Evolutionary conservation across 2,888 invertebrate genomes (phyloP).

Genomic region (Lycocerus yunnanus): DNA sequence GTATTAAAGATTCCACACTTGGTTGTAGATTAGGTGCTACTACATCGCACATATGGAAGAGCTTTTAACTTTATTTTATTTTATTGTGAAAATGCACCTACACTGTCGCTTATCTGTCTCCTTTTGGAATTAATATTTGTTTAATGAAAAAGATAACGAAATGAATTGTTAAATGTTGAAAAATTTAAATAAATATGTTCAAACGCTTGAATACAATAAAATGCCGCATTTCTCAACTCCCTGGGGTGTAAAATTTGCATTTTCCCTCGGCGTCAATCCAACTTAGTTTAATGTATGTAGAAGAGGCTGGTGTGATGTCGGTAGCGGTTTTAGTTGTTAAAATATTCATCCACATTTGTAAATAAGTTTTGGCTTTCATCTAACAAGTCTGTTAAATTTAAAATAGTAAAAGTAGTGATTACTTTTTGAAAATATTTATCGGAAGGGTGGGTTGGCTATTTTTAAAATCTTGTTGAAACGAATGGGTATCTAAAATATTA

Average conservation of each 20-base stretch:
- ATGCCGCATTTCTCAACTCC: constrained; percentile 26
- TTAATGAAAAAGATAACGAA: not conserved
- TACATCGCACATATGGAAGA: not conserved
- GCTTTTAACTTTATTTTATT: not conserved
- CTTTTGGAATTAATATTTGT: not conserved
- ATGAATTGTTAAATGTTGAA: constrained; percentile 8
- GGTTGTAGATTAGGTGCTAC: not conserved
- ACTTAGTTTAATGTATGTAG: constrained; percentile 39
- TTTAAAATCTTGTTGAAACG: not conserved
- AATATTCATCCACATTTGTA: constrained; percentile 30
- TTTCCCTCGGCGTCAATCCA: constrained; percentile 38
- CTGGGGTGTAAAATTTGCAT: constrained; percentile 37
- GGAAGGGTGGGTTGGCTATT: not conserved
- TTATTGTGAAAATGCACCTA: not conserved
- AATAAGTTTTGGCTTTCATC: constrained; percentile 18
- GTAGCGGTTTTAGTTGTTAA: constrained; percentile 35
- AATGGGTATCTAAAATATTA: not conserved
- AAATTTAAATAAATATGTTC: constrained; percentile 32
- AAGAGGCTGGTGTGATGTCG: constrained; percentile 34
- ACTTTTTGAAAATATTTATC: constrained; percentile 5
- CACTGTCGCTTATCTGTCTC: not conserved
- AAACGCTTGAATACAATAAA: constrained; percentile 40
- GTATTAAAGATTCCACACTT: not conserved
- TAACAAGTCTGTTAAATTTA: constrained; percentile 10
- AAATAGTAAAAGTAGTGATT: constrained; percentile 5